Conservation (phyloP, 2,797 vertebrate genomes). For the Pseudochirops cupreus region DNA sequence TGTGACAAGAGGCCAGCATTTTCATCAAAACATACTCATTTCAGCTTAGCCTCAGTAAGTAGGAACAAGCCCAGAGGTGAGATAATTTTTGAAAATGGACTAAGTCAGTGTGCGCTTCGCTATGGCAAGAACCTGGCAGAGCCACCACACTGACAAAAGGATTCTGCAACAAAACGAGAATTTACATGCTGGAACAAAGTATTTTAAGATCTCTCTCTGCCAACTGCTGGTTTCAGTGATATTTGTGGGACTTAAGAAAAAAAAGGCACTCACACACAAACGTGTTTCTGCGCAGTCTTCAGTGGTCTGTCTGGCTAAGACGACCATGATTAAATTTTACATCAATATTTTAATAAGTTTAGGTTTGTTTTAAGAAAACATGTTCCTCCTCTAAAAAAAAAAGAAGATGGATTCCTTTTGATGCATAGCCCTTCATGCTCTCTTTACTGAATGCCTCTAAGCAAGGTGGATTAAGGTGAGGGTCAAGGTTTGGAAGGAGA, state of each 20-base stretch:
- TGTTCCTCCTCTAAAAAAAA: slow-evolving; percentile 64
- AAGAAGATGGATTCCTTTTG: neutral
- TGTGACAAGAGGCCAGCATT: slow-evolving; percentile 72
- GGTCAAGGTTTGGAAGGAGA: neutral
- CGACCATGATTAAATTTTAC: slow-evolving; percentile 80
- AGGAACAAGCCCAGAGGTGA: slow-evolving; percentile 75
- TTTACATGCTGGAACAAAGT: slow-evolving; percentile 83
- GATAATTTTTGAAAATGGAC: slow-evolving; percentile 70
- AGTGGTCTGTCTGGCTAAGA: slow-evolving; percentile 82
- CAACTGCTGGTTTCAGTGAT: slow-evolving; percentile 80
- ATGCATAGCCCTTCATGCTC: neutral
- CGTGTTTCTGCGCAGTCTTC: slow-evolving; percentile 73
- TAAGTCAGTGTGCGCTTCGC: slow-evolving; percentile 75
- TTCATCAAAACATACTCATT: slow-evolving; percentile 76
- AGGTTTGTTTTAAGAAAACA: slow-evolving; percentile 78
- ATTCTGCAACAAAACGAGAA: slow-evolving; percentile 84
- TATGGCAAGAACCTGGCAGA: slow-evolving; percentile 80
- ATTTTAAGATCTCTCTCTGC: slow-evolving; percentile 83
- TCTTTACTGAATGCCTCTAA: neutral
- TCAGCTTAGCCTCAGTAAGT: slow-evolving; percentile 71
- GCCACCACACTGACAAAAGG: slow-evolving; percentile 83
- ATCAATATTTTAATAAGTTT: slow-evolving; percentile 80
- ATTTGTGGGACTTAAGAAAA: slow-evolving; percentile 77
- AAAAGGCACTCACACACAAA: slow-evolving; percentile 34
- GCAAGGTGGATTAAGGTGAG: neutral